Evolutionary conservation across 2,113 vertebrate species (phyloP).

Genomic region (Chaetodon auriga): DNA sequence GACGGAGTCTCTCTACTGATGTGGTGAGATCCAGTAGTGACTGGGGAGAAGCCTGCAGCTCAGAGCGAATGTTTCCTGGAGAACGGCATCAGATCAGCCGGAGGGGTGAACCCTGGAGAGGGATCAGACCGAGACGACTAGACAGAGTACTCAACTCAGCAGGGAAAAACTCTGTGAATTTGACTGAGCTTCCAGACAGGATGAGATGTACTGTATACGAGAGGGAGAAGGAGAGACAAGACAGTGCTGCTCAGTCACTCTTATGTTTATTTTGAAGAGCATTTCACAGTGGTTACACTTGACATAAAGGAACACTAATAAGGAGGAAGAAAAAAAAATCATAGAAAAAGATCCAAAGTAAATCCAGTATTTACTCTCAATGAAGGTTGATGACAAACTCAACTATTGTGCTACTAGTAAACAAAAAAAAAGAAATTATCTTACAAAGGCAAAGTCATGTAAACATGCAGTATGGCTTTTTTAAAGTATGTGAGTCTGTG

Average conservation of each 20-base stretch:
- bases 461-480: neutral
- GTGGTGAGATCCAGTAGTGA: conserved; percentile 37
- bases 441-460: neutral
- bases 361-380: neutral
- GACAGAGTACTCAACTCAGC: conserved; percentile 32
- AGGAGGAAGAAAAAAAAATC: neutral
- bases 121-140: conserved; percentile 42
- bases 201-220: conserved; percentile 2
- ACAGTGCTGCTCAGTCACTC: neutral
- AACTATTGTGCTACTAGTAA: neutral
- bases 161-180: conserved; percentile 33
- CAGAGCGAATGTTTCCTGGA: conserved; percentile 45
- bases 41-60: conserved; percentile 40
- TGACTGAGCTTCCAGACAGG: conserved; percentile 38
- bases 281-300: conserved; percentile 13
- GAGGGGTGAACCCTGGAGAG: conserved; percentile 59
- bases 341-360: neutral
- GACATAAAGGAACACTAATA: neutral
- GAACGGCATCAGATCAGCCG: conserved; percentile 45
- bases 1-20: conserved; percentile 40
- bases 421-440: neutral
- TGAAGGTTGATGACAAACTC: neutral
- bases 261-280: conserved; percentile 38
- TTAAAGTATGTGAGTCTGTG: neutral
- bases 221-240: conserved; percentile 1